Evolutionary conservation across 2,113 vertebrate genomes (phyloP).

Genomic region (Triplophysa siluroides): DNA sequence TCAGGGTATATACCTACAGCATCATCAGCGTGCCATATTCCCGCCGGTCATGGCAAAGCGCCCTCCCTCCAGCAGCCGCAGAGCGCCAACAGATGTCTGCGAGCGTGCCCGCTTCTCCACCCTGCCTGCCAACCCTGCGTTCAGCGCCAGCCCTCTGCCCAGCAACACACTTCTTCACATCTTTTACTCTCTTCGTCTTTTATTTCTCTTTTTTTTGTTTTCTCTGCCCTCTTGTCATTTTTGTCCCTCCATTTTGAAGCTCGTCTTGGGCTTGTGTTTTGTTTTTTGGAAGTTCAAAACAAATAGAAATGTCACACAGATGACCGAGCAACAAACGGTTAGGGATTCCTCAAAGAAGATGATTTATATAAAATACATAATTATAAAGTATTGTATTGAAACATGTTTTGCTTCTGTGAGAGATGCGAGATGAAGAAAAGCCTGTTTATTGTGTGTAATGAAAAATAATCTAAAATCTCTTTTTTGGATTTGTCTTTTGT

Average conservation of each 20-base stretch:
- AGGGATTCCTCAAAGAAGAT: not conserved
- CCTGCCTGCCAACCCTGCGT: conserved; percentile 74
- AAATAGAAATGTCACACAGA: not conserved
- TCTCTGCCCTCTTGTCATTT: not conserved
- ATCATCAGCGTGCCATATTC: conserved; percentile 45
- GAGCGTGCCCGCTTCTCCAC: conserved; percentile 75
- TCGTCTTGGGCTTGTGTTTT: not conserved
- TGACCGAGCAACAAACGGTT: not conserved
- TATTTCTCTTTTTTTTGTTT: conserved; percentile 2
- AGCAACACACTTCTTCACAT: conserved; percentile 63
- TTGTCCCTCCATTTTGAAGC: conserved; percentile 23
- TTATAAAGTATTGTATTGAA: not conserved
- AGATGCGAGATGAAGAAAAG: conserved; percentile 60
- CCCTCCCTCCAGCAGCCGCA: conserved; percentile 65
- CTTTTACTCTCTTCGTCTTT: conserved; percentile 2
- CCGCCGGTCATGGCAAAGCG: conserved; percentile 61
- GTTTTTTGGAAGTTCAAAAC: not conserved
- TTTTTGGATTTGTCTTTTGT: too few species aligned
- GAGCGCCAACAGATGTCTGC: conserved; percentile 83
- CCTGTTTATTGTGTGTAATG: not conserved
- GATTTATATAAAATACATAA: not conserved
- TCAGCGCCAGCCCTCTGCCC: conserved; percentile 70
- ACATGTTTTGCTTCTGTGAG: conserved; percentile 61
- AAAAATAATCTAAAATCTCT: too few species aligned
- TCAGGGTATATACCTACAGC: conserved; percentile 36